Base-by-base conservation (phyloP, 2,113 vertebrate species). In the Myxocyprinus asiaticus region DNA sequence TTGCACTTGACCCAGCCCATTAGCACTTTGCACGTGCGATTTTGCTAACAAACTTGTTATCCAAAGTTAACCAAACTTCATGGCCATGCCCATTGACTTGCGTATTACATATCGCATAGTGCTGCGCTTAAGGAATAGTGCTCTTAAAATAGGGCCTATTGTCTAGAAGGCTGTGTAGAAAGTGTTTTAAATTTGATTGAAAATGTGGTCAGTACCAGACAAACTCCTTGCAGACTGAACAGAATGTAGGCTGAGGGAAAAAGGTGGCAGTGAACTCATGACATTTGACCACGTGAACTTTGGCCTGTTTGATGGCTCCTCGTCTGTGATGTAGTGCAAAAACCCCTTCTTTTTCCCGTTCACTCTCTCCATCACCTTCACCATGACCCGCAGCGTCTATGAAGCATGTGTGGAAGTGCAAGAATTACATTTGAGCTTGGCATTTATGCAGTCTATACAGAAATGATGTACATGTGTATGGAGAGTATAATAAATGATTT, bases 181-280 rank as follows among this genome's bases (percentile, higher is more conserved):
- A 33, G 1, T 33, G 3, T 33, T 33, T 33, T 33, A 33, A 33
- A 14, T n/a, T 33, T 59, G 33, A 5, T 14, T 43, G 9, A 53
- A 14, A 56, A 15, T 33, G 48, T 55, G 22, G 7, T n/a, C 48
- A 51, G 22, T 93, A 99, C 98, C 98, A 98, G 59, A 99, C 97
- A 79, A 99, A 99, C 85, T 99, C 97, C 1, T 98, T 97, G 90
- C 98, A 99, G 85, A 99, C 98, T 0, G 98, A 99, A 78, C 97
- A 99, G 90, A 99, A 99, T 0, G 98, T 99, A 42, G 98, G 98
- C 0, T 99, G 98, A 0, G 97, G 97, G 73, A 99, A 99, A 86
- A 99, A 99, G 5, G 98, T 99, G 83, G 98, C 98, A 0, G 94
- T 96, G 90, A 99, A 99, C 86, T 98, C 96, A 0, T 99, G 98